Percentiles rank a stretch among this genome's conserved stretches.
Evolutionary conservation across 2,797 vertebrate species (phyloP).

Genomic region (Enteromius radiatus): DNA sequence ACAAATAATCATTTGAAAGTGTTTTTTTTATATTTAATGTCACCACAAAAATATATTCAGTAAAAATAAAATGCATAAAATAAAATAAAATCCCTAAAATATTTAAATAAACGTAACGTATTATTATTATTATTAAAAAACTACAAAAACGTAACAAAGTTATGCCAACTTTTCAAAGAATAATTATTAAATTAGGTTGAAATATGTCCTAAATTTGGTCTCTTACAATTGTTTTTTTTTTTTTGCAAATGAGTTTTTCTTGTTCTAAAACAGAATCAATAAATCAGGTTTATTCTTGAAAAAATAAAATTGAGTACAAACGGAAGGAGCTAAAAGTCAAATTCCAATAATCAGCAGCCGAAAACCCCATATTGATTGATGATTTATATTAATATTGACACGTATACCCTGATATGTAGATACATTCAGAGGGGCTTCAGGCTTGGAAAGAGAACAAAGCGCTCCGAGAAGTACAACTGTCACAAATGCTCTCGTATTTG

Average conservation of each 20-base stretch:
- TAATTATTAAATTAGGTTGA: not conserved
- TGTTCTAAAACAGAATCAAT: not conserved
- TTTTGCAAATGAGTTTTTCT: not conserved
- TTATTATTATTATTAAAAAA: no score
- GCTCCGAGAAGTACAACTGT: constrained; percentile 34
- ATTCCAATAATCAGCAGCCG: not conserved
- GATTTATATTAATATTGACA: not conserved
- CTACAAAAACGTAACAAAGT: not conserved
- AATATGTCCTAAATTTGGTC: not conserved
- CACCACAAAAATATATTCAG: not conserved
- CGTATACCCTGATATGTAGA: not conserved
- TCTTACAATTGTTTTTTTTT: no score
- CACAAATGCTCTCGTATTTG: constrained; percentile 47
- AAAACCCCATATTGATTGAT: not conserved
- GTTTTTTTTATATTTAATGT: no score
- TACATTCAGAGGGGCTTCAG: constrained; percentile 17
- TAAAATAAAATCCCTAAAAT: no score
- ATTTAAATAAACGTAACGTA: no score
- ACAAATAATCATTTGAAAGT: no score
- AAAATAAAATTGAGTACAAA: not conserved
- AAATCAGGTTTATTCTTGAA: not conserved
- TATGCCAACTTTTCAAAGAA: not conserved
- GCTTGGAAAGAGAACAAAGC: constrained; percentile 37
- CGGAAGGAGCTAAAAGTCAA: not conserved
- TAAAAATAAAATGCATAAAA: not conserved